phyloP scores from a whole-genome alignment of 2,113 vertebrate species.

The Myocastor coypus region DNA sequence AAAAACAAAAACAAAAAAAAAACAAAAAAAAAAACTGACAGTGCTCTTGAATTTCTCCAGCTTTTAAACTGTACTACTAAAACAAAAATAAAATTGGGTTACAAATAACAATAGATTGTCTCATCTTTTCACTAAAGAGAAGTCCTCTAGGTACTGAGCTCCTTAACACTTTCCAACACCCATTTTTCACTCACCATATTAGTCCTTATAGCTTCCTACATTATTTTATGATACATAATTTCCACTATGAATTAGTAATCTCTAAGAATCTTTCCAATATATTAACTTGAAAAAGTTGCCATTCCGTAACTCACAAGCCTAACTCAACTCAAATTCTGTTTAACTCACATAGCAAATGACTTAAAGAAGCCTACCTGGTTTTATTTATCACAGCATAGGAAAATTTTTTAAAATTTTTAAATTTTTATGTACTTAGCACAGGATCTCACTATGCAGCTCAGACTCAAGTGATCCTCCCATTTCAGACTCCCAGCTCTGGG shows the following conservation, averaged over 20 bases:
- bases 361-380: neutral
- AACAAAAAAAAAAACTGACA: too few species aligned
- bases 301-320: neutral
- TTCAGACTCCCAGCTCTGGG: too few species aligned
- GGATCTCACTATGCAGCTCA: too few species aligned
- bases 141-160: neutral
- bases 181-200: conserved; percentile 5
- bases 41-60: conserved; percentile 15
- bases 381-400: conserved; percentile 10
- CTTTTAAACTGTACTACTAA: conserved; percentile 42
- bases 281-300: neutral
- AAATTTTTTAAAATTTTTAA: too few species aligned
- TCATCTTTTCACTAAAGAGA: conserved; percentile 32
- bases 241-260: neutral
- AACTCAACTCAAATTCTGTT: neutral
- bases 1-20: too few species aligned
- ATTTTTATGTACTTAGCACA: too few species aligned
- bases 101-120: neutral
- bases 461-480: too few species aligned
- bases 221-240: neutral
- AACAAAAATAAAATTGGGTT: conserved; percentile 3
- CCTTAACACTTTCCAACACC: neutral
- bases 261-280: neutral
- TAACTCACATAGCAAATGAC: neutral
- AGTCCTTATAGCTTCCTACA: neutral